Percentiles rank a stretch among this genome's conserved stretches.
phyloP scores from a whole-genome alignment of 2,888 invertebrate species.

The Lasioglossum zephyrum region DNA sequence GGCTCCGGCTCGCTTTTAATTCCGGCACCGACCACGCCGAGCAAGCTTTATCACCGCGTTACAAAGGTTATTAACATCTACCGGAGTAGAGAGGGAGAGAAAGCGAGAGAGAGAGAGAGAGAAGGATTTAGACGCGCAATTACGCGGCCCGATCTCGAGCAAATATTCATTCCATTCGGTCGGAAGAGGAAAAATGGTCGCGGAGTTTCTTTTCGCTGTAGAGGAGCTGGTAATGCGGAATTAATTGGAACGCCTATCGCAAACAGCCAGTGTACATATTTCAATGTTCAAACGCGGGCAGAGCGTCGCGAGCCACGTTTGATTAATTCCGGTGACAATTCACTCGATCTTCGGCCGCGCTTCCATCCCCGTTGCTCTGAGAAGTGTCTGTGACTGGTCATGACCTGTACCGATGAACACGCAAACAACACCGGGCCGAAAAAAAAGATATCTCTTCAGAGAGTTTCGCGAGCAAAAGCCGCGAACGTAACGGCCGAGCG shows the following conservation, averaged over 20 bases:
- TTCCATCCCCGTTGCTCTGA: neutral
- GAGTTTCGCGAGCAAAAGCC: constrained; percentile 1
- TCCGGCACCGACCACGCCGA: neutral
- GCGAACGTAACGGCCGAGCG: constrained; percentile 40
- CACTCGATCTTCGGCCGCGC: neutral
- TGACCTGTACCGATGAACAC: neutral
- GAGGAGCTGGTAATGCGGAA: neutral
- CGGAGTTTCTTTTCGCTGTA: neutral
- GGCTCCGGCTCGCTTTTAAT: constrained; percentile 29
- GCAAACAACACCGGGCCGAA: neutral
- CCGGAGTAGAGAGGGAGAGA: neutral
- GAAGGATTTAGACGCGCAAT: constrained; percentile 42
- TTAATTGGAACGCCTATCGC: constrained; percentile 41
- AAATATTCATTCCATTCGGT: constrained; percentile 1
- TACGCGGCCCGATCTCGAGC: constrained; percentile 22
- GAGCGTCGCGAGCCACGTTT: constrained; percentile 18
- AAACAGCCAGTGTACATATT: constrained; percentile 22
- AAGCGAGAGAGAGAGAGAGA: neutral
- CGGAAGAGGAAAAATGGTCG: neutral
- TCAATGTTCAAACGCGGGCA: neutral
- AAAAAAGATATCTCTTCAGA: constrained; percentile 1
- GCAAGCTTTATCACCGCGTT: constrained; percentile 32
- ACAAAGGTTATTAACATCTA: constrained; percentile 33
- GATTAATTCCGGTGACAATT: constrained; percentile 38
- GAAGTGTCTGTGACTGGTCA: neutral